Evolutionary conservation across 2,797 vertebrate species (phyloP).

Genomic region (Mus minutoides): DNA sequence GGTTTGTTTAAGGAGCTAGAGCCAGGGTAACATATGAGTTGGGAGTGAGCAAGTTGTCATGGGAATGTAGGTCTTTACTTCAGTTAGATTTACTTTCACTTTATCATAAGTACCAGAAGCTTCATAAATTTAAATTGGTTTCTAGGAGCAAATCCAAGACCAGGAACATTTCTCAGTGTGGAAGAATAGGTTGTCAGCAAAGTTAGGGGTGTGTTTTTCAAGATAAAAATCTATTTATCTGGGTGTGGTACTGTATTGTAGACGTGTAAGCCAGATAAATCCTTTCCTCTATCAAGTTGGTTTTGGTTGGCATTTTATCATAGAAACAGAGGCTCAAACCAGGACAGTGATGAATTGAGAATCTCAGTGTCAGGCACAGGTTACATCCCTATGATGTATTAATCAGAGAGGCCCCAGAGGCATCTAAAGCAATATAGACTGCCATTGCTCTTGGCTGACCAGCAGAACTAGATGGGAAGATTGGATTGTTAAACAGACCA

Average conservation of each 20-base stretch:
- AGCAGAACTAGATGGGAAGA: background rate
- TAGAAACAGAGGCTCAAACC: background rate
- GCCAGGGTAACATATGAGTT: constrained; percentile 12
- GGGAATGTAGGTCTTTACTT: constrained; percentile 61
- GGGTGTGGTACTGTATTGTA: background rate
- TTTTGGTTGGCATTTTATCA: background rate
- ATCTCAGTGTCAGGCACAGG: background rate
- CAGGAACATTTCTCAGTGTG: constrained; percentile 59
- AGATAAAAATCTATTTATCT: constrained; percentile 59
- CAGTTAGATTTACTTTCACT: constrained; percentile 63
- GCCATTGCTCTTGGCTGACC: background rate
- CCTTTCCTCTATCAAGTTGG: background rate
- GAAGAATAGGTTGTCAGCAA: constrained; percentile 60
- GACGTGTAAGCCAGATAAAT: background rate
- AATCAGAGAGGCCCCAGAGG: background rate
- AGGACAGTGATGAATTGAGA: background rate
- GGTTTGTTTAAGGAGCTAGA: constrained; percentile 31
- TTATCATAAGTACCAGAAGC: constrained; percentile 70
- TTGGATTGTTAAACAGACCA: background rate
- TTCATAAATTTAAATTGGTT: constrained; percentile 74
- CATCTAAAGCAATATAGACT: background rate
- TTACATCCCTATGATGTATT: background rate
- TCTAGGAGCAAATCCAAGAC: constrained; percentile 63
- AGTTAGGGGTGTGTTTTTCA: constrained; percentile 58
- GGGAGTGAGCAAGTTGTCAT: constrained; percentile 39